Evolutionary conservation across 1,140 invertebrate species (phyloP).

Genomic region (Leptinotarsa lineolata): DNA sequence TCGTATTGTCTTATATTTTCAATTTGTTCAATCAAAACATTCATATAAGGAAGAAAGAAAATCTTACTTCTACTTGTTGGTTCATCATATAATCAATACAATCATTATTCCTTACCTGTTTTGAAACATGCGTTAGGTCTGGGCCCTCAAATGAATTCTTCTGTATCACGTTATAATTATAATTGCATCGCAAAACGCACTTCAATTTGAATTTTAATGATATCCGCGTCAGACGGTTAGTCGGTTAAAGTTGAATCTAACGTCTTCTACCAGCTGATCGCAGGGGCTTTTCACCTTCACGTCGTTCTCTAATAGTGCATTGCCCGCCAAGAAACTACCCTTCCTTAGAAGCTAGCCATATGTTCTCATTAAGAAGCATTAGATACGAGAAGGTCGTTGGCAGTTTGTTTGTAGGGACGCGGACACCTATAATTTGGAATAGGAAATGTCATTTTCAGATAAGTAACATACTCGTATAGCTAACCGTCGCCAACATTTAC

Average conservation of each 20-base stretch:
- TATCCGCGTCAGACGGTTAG: slow-evolving; percentile 19
- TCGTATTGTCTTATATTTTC: no score
- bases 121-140: neutral
- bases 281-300: slow-evolving; percentile 14
- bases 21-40: no score
- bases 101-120: no score
- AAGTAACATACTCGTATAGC: neutral
- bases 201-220: slow-evolving; percentile 18
- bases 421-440: slow-evolving; percentile 14
- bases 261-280: slow-evolving; percentile 18
- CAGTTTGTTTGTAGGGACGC: neutral
- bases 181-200: neutral
- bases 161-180: neutral
- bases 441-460: slow-evolving; percentile 13
- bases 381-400: neutral
- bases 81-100: no score
- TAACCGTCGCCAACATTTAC: neutral
- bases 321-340: slow-evolving; percentile 15
- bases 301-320: slow-evolving; percentile 1
- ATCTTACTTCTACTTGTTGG: no score
- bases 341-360: neutral
- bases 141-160: neutral
- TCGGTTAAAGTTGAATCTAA: slow-evolving; percentile 15
- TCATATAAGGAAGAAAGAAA: no score
- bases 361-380: slow-evolving; percentile 14